Evolutionary conservation across 2,113 vertebrate species (phyloP).

Genomic region (Nymphicus hollandicus): DNA sequence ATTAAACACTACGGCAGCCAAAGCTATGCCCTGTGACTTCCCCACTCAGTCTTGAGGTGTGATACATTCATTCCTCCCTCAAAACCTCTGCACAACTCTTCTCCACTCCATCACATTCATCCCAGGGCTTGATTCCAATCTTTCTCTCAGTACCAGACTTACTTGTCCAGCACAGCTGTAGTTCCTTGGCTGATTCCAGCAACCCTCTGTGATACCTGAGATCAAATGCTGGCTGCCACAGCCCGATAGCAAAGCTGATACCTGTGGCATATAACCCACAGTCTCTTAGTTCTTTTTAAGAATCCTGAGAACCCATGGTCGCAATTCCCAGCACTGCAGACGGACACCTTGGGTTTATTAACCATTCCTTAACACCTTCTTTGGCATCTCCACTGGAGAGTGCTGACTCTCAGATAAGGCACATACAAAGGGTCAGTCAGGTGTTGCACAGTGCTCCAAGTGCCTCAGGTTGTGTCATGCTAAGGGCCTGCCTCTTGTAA

Average conservation of each 20-base stretch:
- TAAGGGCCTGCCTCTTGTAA: neutral
- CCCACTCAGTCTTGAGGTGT: neutral
- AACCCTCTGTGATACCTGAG: neutral
- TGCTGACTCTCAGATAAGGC: neutral
- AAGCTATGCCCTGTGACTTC: neutral
- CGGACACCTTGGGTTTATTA: neutral
- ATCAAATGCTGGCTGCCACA: rapidly evolving
- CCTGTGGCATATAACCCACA: neutral
- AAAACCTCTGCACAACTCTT: neutral
- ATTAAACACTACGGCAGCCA: neutral
- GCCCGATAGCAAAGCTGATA: neutral
- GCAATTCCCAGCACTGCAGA: neutral
- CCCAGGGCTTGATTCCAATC: neutral
- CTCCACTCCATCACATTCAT: neutral
- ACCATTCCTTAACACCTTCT: neutral
- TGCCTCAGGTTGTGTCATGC: too few relatives aligned
- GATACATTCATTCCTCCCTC: neutral
- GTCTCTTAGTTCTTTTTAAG: neutral
- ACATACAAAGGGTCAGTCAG: neutral
- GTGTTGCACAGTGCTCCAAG: neutral
- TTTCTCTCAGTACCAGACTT: neutral
- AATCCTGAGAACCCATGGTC: rapidly evolving
- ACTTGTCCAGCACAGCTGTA: neutral
- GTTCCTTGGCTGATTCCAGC: neutral
- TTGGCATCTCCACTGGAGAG: neutral